Conservation (phyloP, 2,888 invertebrate genomes). For the Cephus pulcher region DNA sequence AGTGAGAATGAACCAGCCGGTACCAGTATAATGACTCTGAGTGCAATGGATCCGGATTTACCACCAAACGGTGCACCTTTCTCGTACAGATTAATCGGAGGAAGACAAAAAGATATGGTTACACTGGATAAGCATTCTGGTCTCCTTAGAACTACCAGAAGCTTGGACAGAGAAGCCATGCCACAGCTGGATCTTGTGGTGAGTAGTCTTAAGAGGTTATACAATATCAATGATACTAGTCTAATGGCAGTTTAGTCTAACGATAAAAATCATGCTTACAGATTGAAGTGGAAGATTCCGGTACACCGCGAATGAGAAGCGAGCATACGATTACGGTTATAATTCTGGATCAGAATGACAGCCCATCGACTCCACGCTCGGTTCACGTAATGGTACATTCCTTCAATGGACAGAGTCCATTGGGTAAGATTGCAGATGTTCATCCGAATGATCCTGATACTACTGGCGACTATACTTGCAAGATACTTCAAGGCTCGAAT, state of each 20-base stretch:
- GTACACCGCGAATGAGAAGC: slow-evolving; percentile 84
- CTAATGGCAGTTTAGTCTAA: slow-evolving; percentile 4
- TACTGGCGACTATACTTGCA: slow-evolving; percentile 90
- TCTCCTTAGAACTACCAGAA: slow-evolving; percentile 80
- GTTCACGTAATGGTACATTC: slow-evolving; percentile 84
- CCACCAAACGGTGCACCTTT: slow-evolving; percentile 94
- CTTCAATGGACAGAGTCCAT: slow-evolving; percentile 80
- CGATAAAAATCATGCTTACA: slow-evolving; percentile 33
- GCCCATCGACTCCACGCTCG: slow-evolving; percentile 85
- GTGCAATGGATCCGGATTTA: slow-evolving; percentile 89
- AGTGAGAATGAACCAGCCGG: slow-evolving; percentile 89
- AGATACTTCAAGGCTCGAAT: slow-evolving; percentile 76
- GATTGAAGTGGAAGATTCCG: slow-evolving; percentile 90
- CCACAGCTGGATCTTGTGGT: slow-evolving; percentile 79
- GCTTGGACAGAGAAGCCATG: slow-evolving; percentile 84
- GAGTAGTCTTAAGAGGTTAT: slow-evolving; percentile 28
- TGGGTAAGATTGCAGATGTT: slow-evolving; percentile 90
- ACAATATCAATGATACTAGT: background rate
- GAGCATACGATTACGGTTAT: slow-evolving; percentile 81
- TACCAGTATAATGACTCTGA: slow-evolving; percentile 85
- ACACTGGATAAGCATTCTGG: slow-evolving; percentile 85
- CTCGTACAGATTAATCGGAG: slow-evolving; percentile 82
- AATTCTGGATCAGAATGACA: slow-evolving; percentile 90
- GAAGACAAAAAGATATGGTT: slow-evolving; percentile 81
- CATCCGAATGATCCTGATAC: slow-evolving; percentile 92